A percentile compares a stretch with the other conserved stretches of the same genome.
phyloP scores from a whole-genome alignment of 2,888 invertebrate genomes.

The Chymomyza procnemis region DNA sequence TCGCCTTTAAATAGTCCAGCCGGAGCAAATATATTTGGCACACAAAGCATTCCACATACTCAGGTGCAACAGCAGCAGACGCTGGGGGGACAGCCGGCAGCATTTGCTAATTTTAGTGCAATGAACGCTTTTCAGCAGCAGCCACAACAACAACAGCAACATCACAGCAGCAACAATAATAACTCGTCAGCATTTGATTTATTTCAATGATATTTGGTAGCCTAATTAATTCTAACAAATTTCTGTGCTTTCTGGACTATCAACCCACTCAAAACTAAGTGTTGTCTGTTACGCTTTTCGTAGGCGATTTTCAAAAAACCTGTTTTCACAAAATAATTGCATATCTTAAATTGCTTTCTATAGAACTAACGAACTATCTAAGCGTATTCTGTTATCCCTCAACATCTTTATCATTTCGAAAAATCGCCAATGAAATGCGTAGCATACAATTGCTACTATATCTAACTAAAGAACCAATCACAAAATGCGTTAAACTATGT shows the following conservation, averaged over 20 bases:
- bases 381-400: too few species aligned
- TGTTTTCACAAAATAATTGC: too few species aligned
- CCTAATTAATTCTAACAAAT: slow-evolving; percentile 49
- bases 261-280: too few species aligned
- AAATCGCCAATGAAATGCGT: neutral
- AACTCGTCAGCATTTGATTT: slow-evolving; percentile 77
- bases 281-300: too few species aligned
- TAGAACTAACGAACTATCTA: too few species aligned
- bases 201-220: slow-evolving; percentile 79
- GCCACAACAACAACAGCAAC: slow-evolving; percentile 41
- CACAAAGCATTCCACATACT: slow-evolving; percentile 72
- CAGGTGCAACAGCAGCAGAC: slow-evolving; percentile 40
- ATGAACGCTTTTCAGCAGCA: slow-evolving; percentile 61
- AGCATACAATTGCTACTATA: neutral
- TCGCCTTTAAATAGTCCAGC: slow-evolving; percentile 73
- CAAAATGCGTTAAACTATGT: too few species aligned
- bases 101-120: slow-evolving; percentile 77
- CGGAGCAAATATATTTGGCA: slow-evolving; percentile 52
- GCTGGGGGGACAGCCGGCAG: slow-evolving; percentile 68
- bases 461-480: neutral
- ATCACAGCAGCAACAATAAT: slow-evolving; percentile 64
- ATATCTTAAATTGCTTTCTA: too few species aligned
- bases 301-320: too few species aligned
- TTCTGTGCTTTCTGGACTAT: neutral
- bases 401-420: too few species aligned